Evolutionary conservation across 2,888 invertebrate species (phyloP).

Genomic region (Pharmacophagus antenor): DNA sequence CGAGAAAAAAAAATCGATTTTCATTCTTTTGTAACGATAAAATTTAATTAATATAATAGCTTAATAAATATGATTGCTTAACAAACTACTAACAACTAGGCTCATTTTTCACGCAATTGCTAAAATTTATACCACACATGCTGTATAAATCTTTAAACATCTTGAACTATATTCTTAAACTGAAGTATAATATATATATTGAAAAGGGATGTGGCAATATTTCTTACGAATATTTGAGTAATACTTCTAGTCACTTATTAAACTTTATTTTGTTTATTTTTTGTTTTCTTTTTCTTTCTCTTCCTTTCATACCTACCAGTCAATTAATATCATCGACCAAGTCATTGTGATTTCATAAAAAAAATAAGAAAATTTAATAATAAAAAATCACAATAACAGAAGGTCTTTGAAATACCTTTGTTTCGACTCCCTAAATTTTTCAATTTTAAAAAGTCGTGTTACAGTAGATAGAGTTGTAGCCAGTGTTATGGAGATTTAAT

Average conservation of each 20-base stretch:
- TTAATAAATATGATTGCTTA: not conserved
- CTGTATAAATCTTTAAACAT: not conserved
- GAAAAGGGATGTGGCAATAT: conserved; percentile 12
- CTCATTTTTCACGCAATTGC: not conserved
- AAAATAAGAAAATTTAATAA: not conserved
- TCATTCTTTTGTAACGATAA: not conserved
- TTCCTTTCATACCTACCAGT: conserved; percentile 65
- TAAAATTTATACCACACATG: too few species aligned
- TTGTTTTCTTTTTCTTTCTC: conserved; percentile 43
- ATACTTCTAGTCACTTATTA: conserved; percentile 32
- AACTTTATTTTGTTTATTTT: conserved; percentile 47
- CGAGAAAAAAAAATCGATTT: not conserved
- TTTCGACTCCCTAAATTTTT: conserved; percentile 80
- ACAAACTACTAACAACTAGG: not conserved
- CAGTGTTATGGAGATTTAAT: conserved; percentile 36
- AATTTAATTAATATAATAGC: not conserved
- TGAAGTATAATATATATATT: not conserved
- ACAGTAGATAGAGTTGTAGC: conserved; percentile 39
- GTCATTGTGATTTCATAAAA: conserved; percentile 25
- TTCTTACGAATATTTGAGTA: conserved; percentile 4
- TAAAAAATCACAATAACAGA: conserved; percentile 25
- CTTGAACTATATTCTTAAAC: too few species aligned
- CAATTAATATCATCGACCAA: conserved; percentile 55
- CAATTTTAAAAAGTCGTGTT: conserved; percentile 64
- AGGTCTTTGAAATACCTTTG: conserved; percentile 36